Evolutionary conservation across 2,113 vertebrate species (phyloP), one percentile per base, ranked within the genome.

Genomic region (Lasiurus borealis): DNA sequence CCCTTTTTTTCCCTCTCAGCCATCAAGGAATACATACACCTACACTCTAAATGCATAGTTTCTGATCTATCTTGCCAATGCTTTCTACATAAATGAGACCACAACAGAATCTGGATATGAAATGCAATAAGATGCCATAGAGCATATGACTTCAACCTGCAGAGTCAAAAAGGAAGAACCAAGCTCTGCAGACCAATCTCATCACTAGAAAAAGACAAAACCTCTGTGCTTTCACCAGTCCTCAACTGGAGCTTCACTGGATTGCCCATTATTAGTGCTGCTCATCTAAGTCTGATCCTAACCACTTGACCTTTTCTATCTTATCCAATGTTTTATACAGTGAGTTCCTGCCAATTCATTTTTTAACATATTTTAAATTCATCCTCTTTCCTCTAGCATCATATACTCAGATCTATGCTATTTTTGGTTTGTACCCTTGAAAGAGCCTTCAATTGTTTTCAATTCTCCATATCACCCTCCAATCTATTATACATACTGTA

Each of bases 341-440:
- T 52, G 54, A 44, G 2, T 52, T 73, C 54, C 62, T 85, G 64
- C 12, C 23, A 72, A 0, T 64, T 62, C 6, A 75, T 44, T 68
- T 90, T 25, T 50, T 62, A 34, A 62, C 1, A 57, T 54, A 18
- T 85, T 16, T 78, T 16, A 44, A 23, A 31, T 59, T 29, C 31
- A 11, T 18, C 11, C 3, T 23, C n/a, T 29, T 21, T 87, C 13
- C 5, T 18, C 40, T 76, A 6, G 36, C n/a, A 46, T 88, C 21
- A 29, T n/a, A 57, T 62, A 19, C 18, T 62, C 27, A 78, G 23
- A 8, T 36, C 21, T 72, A 0, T 19, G 31, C 59, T 94, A 91
- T 73, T 88, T 92, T 46, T 82, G 44, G 44, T 18, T 64, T 92
- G 36, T n/a, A 25, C 85, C 40, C 82, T 71, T 95, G 34, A n/a